Conservation (phyloP, 2,888 invertebrate genomes). For the Cosmia pyralina region DNA sequence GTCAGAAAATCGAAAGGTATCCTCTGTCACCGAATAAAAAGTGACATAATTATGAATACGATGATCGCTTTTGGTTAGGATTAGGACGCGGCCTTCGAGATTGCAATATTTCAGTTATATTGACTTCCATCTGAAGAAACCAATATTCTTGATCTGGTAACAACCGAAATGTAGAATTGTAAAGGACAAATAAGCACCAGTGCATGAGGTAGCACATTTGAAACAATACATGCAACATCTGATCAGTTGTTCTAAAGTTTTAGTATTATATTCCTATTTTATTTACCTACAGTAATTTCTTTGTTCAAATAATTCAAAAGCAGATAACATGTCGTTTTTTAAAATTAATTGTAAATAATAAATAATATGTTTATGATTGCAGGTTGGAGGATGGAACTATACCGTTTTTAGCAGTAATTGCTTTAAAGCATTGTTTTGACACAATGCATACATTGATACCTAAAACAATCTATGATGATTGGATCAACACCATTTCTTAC, state of each 20-base stretch:
- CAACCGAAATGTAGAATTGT: not conserved
- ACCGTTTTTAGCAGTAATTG: conserved; percentile 95
- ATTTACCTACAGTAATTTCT: not conserved
- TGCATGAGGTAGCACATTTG: too few species aligned
- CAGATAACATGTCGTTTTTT: too few species aligned
- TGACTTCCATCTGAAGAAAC: conserved; percentile 5
- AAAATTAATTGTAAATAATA: not conserved
- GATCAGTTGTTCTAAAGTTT: conserved; percentile 32
- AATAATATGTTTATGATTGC: conserved; percentile 71
- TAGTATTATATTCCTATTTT: not conserved
- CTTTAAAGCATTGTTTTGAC: conserved; percentile 95
- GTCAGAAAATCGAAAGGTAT: too few species aligned
- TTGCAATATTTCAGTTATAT: too few species aligned
- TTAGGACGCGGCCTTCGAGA: too few species aligned
- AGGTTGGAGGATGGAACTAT: conserved; percentile 99
- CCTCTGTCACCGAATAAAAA: too few species aligned
- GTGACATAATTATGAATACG: too few species aligned
- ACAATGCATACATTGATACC: conserved; percentile 92
- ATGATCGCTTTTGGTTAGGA: too few species aligned
- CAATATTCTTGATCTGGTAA: not conserved
- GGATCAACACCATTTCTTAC: conserved; percentile 91
- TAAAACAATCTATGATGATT: conserved; percentile 79
- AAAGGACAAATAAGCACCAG: not conserved
- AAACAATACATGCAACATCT: conserved; percentile 24
- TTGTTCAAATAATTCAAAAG: too few species aligned